Conservation (phyloP, 2,888 invertebrate genomes). For the Troides aeacus region DNA sequence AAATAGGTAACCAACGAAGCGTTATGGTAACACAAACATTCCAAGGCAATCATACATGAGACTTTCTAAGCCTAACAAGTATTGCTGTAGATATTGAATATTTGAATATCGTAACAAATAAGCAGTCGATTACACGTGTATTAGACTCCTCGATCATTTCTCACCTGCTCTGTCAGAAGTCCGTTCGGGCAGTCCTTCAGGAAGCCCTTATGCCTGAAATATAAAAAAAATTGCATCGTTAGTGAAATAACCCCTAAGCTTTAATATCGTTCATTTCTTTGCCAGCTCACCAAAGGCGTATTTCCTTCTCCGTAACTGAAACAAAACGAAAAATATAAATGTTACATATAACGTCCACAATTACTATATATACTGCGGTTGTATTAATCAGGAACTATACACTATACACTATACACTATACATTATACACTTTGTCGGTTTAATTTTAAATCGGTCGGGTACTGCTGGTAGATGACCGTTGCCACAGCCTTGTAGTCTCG, state of each 20-base stretch:
- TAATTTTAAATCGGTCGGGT: no score
- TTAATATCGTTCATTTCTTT: neutral
- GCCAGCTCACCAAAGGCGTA: slow-evolving; percentile 89
- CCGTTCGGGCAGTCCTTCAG: slow-evolving; percentile 98
- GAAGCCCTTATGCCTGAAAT: slow-evolving; percentile 96
- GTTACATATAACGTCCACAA: neutral
- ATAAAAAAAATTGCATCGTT: slow-evolving; percentile 29
- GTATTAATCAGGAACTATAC: no score
- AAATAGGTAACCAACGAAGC: no score
- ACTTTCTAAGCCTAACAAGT: no score
- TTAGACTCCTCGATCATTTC: slow-evolving; percentile 5
- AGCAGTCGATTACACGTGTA: neutral
- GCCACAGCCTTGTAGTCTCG: no score
- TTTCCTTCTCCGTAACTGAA: slow-evolving; percentile 94
- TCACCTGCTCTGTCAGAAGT: slow-evolving; percentile 94
- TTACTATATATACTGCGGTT: neutral
- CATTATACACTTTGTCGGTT: no score
- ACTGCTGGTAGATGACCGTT: no score
- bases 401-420: no score
- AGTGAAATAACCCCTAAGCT: slow-evolving; percentile 4
- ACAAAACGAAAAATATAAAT: slow-evolving; percentile 59
- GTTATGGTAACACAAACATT: no score
- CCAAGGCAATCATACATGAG: no score
- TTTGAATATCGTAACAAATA: neutral
- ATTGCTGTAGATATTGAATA: no score